Base-by-base conservation (phyloP, 2,888 invertebrate species). In the Drosophila neonasuta region DNA sequence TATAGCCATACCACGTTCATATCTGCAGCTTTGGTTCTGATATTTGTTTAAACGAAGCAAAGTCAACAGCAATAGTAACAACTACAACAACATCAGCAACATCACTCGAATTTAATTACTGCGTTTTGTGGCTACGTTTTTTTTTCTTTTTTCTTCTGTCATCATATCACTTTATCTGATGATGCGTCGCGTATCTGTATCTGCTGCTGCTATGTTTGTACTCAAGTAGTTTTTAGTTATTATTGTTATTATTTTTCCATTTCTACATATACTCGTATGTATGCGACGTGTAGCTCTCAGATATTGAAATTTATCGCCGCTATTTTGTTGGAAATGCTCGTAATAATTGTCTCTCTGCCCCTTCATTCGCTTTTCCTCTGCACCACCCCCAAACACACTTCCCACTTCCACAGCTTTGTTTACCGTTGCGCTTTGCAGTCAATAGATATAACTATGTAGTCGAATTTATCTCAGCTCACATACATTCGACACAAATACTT, bases 161-260 rank as follows among this genome's bases (percentile, higher is more conserved):
- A 58, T 69, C 84, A 48, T 77, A 80, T 71, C 74, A 76, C 74
- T 82, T 69, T 87, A 82, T 87, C 83, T 86, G 82, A 79, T 85
- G 82, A 79, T 85, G 82, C 78, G 61, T 59, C 76, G 60, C 65
- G 71, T 77, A 66, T 71, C 66, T 71, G 66, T 77, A 59, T 67
- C 66, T 74, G 39, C 13, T 60, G 52, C 50, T 60, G 52, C 50
- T 44, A 11, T 46, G 39, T 54, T 52, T 57, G 49, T 54, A 30
- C 60, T 68, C 63, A 56, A 78, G 82, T 68, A 60, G 71, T 87
- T 82, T 75, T 86, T 81, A 81, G 82, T 85, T 81, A 79, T 87
- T 81, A 84, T 81, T 81, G 85, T 86, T 81, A 81, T 86, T 81
- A 81, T 81, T 81, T 81, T 79, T 84, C 80, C 75, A 84, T 86